Evolutionary conservation across 2,113 vertebrate genomes (phyloP), one percentile per base, ranked within the genome.

Genomic region (Hippolais icterina): DNA sequence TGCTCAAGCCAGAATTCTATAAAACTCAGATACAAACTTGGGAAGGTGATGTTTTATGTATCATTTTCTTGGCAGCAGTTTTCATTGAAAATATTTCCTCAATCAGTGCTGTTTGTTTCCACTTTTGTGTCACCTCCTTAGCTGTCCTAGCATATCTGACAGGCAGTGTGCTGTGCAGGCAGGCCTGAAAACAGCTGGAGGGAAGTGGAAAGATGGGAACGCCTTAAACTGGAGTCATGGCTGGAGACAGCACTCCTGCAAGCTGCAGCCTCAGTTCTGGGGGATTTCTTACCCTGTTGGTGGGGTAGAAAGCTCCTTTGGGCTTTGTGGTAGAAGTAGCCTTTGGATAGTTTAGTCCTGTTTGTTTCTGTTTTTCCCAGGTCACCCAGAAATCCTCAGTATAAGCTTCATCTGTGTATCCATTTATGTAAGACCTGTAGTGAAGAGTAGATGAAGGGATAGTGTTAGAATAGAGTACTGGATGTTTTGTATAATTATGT

Each of bases 21-120:
- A 28, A 85, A 94, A 88, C 41, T 79, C 56, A 27, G 22, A 11
- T 53, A 46, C 5, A 44, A 57, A 61, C 44, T 79, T 76, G 41
- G 61, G 66, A 57, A 78, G 42, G 39, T 49, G 37, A 72, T 79
- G 63, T 83, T 95, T 92, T 92, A 65, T 79, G 44, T 65, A 72
- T 77, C 4, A 72, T 79, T 79, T 90, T 86, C 66, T 90, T 94
- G 78, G 88, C 88, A 96, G 85, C 31, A 49, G 61, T 68, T 23
- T 64, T 94, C 53, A 65, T 76, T 90, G 88, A 69, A 80, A 93
- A 80, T 93, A 94, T 80, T 93, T 91, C 66, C 29, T 88, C 82
- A 72, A 24, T 94, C 92, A 69, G 75, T 74, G 33, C 35, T 83
- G 22, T 64, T 91, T 89, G 64, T 83, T 95, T 90, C 79, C 25